Base-by-base conservation (phyloP, 2,113 vertebrate species). In the Neolamprologus devosi region DNA sequence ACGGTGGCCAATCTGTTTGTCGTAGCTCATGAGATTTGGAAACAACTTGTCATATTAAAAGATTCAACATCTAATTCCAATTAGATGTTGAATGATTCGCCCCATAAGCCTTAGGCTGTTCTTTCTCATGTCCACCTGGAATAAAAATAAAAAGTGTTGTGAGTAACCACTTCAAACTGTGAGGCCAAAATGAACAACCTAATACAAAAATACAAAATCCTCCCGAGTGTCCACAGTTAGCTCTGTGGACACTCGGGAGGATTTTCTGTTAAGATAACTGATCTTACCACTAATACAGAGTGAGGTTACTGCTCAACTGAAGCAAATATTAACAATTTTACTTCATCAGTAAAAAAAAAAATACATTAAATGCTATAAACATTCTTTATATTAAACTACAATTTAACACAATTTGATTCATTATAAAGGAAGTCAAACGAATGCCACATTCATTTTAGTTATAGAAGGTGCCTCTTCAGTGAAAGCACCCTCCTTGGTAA, bases 21-120 rank as follows among this genome's bases (percentile, higher is more conserved):
- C 2, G 6, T 45, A 45, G 21, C 21, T 45, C 68, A 2, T 73
- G 40, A 73, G 40, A 45, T 73, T 73, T 73, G 13, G 17, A 73
- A 73, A 45, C 13, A 26, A 40, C 3, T 45, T 73, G 40, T 73
- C 13, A 26, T 70, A 23, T 70, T 70, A 42, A 42, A 70, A 70
- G 37, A 73, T 45, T 73, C 5, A 45, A 73, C 68, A 45, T 26
- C 13, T 45, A 73, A 73, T 73, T 26, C n/a, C 37, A 73, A 16
- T 16, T 26, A 45, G 37, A 23, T 45, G 37, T 73, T 73, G 0
- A 45, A 16, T 26, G 0, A 73, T 73, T 73, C 0, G 3, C 35
- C 65, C 65, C 65, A 6, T 23, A 70, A 42, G 35, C 8, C 35
- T 42, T 3, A 1, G 37, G 37, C 37, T 70, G 8, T 70, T 70